A percentile compares a stretch with the other conserved stretches of the same genome.
Conservation (phyloP, 2,113 vertebrate species). For the Paradoxurus hermaphroditus region DNA sequence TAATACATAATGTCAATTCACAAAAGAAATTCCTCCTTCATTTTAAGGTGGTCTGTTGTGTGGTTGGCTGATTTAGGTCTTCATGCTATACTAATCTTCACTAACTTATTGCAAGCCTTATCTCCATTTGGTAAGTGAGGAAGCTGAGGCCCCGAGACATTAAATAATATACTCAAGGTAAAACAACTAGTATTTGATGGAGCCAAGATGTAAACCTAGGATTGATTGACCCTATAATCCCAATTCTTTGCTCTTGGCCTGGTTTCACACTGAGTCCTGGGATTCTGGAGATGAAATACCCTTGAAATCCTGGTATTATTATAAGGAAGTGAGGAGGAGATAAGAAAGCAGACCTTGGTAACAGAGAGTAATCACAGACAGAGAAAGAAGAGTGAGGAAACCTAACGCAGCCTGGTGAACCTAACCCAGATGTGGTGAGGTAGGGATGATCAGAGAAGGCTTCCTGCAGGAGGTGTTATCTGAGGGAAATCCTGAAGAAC, state of each 20-base stretch:
- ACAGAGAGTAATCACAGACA: background rate
- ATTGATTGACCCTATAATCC: background rate
- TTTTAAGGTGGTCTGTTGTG: constrained; percentile 2
- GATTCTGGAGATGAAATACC: background rate
- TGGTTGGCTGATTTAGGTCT: background rate
- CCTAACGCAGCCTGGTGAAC: background rate
- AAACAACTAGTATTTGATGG: background rate
- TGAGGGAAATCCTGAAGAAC: background rate
- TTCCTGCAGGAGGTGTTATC: background rate
- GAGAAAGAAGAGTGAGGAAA: background rate
- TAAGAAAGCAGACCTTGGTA: constrained; percentile 5
- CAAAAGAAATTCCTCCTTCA: background rate
- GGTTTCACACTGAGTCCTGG: background rate
- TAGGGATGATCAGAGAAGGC: background rate
- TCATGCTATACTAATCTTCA: background rate
- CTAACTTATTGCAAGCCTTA: background rate
- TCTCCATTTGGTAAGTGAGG: background rate
- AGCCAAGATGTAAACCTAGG: background rate
- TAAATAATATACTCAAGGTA: background rate
- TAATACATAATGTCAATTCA: background rate
- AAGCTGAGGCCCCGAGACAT: background rate
- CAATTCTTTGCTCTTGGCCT: constrained; percentile 28
- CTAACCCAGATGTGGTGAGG: background rate
- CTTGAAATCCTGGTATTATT: constrained; percentile 10
- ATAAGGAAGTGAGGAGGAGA: background rate